Evolutionary conservation across 2,113 vertebrate genomes (phyloP).

Genomic region (Nibea albiflora): DNA sequence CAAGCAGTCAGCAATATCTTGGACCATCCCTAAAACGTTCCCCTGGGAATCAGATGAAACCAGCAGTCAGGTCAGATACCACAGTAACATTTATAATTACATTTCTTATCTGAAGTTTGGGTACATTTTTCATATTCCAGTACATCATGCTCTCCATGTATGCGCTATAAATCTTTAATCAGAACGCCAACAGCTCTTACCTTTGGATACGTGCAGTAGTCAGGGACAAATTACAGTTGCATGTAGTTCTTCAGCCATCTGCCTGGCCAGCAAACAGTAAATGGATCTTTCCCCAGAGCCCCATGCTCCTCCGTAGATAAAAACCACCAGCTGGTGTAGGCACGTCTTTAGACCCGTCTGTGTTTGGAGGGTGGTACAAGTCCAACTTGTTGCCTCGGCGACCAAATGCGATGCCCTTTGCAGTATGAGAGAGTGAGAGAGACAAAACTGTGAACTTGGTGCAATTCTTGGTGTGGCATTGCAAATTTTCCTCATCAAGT

Average conservation of each 20-base stretch:
- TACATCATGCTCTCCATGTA: not conserved
- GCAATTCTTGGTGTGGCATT: not conserved
- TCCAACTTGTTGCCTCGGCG: slow-evolving; percentile 81
- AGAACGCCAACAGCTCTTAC: slow-evolving; percentile 44
- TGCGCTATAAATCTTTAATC: not conserved
- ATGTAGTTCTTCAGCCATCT: slow-evolving; percentile 80
- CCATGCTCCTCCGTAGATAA: slow-evolving; percentile 84
- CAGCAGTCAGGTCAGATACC: slow-evolving; percentile 14
- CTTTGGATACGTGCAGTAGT: slow-evolving; percentile 84
- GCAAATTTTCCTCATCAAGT: not conserved
- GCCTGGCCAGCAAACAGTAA: slow-evolving; percentile 82
- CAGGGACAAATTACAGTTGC: slow-evolving; percentile 83
- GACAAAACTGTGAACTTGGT: not conserved
- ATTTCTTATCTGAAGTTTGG: not conserved
- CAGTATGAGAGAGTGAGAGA: not conserved
- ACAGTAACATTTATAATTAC: not conserved
- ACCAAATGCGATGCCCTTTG: slow-evolving; percentile 80
- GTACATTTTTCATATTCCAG: not conserved
- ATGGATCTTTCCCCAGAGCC: slow-evolving; percentile 80
- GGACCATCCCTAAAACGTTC: slow-evolving; percentile 82
- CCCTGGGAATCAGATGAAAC: slow-evolving; percentile 64
- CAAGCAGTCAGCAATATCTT: slow-evolving; percentile 83
- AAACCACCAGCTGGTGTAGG: slow-evolving; percentile 75
- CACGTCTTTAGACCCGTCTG: not conserved
- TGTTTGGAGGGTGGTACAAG: slow-evolving; percentile 75